phyloP scores from a whole-genome alignment of 1,140 invertebrate genomes.

The Apis cerana region DNA sequence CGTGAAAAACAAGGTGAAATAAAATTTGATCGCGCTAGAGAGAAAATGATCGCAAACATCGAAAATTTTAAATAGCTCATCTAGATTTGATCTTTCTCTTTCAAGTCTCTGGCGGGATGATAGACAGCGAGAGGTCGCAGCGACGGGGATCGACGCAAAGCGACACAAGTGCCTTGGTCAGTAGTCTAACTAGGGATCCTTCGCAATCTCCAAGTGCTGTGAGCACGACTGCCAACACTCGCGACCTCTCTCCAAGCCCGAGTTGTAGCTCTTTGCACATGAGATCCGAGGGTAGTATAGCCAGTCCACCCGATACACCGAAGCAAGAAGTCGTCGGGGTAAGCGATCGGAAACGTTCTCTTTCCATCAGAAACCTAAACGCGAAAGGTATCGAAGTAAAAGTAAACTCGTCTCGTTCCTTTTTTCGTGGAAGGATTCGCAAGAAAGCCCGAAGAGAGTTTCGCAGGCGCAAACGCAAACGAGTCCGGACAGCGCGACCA shows the following conservation, averaged over 20 bases:
- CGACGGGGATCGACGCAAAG: constrained; percentile 84
- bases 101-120: constrained; percentile 78
- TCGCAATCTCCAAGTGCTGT: constrained; percentile 82
- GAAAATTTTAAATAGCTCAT: no score
- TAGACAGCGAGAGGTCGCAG: constrained; percentile 78
- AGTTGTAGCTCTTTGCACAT: constrained; percentile 83
- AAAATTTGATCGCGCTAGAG: constrained; percentile 8
- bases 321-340: constrained; percentile 73
- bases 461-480: constrained; percentile 90
- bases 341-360: constrained; percentile 45
- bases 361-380: neutral
- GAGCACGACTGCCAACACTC: constrained; percentile 81
- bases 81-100: constrained; percentile 28
- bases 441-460: constrained; percentile 80
- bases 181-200: constrained; percentile 83
- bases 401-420: neutral
- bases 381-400: no score
- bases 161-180: constrained; percentile 86
- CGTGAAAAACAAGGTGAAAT: no score
- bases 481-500: constrained; percentile 84
- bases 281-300: constrained; percentile 80
- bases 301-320: constrained; percentile 81
- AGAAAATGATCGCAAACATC: neutral
- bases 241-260: constrained; percentile 84
- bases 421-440: constrained; percentile 70